These are phyloP conservation scores for Probaryconus sp. DNA, from an alignment of 1,140 invertebrate genomes.

Conservation along the genomic window DNA sequence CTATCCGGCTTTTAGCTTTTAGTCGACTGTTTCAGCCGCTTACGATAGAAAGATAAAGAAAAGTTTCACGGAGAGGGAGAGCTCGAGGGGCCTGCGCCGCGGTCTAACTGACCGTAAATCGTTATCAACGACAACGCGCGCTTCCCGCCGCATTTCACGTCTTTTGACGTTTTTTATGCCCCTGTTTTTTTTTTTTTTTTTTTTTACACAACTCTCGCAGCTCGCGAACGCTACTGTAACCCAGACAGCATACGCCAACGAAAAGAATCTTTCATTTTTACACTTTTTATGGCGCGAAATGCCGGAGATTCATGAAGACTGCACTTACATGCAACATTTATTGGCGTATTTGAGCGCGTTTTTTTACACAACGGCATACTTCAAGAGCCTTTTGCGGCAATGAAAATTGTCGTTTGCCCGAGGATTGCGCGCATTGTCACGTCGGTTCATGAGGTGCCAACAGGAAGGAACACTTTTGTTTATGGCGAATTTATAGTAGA, in stretches of 20 bases:
- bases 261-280: slow-evolving; percentile 30
- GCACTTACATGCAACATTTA: slow-evolving; percentile 33
- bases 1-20: slow-evolving; percentile 61
- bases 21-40: slow-evolving; percentile 58
- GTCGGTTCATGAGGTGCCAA: too few species aligned
- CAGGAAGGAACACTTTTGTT: too few species aligned
- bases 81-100: slow-evolving; percentile 43
- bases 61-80: slow-evolving; percentile 55
- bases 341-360: slow-evolving; percentile 15
- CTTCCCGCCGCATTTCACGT: slow-evolving; percentile 43
- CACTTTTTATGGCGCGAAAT: slow-evolving; percentile 27
- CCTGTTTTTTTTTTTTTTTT: slow-evolving; percentile 12
- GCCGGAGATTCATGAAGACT: slow-evolving; percentile 30
- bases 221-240: background rate
- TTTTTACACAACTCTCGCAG: background rate
- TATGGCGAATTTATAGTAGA: too few species aligned
- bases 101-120: slow-evolving; percentile 59
- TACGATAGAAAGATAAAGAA: slow-evolving; percentile 60
- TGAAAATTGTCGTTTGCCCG: too few species aligned
- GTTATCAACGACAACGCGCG: slow-evolving; percentile 56
- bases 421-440: too few species aligned
- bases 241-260: slow-evolving; percentile 27
- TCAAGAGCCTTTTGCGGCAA: too few species aligned
- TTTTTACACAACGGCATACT: slow-evolving; percentile 6
- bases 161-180: slow-evolving; percentile 53